Conservation (phyloP, 2,888 invertebrate species). For the Netelia inedita region DNA sequence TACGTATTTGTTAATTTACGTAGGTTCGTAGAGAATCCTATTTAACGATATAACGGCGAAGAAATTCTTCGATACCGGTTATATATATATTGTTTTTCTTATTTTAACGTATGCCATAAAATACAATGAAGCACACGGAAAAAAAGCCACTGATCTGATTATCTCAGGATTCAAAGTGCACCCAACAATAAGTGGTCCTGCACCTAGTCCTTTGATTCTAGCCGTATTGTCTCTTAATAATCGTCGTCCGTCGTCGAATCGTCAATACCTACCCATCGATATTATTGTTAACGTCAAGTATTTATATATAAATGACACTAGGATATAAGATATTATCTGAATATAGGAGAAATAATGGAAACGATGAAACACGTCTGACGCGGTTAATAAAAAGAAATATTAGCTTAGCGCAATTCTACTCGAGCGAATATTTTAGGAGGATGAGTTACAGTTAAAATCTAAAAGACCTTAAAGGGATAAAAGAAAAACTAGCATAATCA, state of each 20-base stretch:
- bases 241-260: constrained; percentile 56
- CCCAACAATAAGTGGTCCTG: constrained; percentile 19
- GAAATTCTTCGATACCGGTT: not conserved
- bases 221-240: constrained; percentile 43
- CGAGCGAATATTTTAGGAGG: constrained; percentile 41
- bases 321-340: constrained; percentile 37
- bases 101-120: not conserved
- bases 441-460: constrained; percentile 13
- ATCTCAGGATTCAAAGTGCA: constrained; percentile 52
- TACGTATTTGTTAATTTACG: constrained; percentile 54
- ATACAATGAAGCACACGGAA: too few species aligned
- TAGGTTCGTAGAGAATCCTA: constrained; percentile 16
- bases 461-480: constrained; percentile 20
- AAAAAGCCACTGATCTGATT: constrained; percentile 18
- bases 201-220: constrained; percentile 55
- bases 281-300: constrained; percentile 62
- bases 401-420: constrained; percentile 7
- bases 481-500: constrained; percentile 29
- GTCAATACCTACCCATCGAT: constrained; percentile 53
- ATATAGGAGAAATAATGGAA: not conserved
- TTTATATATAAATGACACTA: constrained; percentile 62
- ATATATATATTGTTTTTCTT: not conserved
- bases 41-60: constrained; percentile 8
- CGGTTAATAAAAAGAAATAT: constrained; percentile 32
- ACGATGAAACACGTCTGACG: not conserved